Conservation (phyloP, 2,888 invertebrate species). For the Trissolcus japonicus region DNA sequence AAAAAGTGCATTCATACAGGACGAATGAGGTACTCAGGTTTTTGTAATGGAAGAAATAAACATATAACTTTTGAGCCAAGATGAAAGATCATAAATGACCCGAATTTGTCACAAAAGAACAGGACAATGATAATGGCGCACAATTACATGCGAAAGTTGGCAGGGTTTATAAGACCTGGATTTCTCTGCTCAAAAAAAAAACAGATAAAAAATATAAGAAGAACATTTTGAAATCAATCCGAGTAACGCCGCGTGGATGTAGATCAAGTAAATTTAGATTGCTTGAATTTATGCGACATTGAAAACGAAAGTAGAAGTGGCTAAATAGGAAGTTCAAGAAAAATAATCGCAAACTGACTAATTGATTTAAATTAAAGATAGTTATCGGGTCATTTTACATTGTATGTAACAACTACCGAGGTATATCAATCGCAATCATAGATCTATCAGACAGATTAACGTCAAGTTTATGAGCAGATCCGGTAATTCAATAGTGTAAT, state of each 20-base stretch:
- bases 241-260: neutral
- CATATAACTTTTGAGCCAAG: neutral
- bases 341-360: neutral
- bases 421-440: too few relatives aligned
- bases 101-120: slow-evolving; percentile 5
- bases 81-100: slow-evolving; percentile 1
- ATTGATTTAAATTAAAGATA: neutral
- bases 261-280: neutral
- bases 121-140: slow-evolving; percentile 6
- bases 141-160: slow-evolving; percentile 12
- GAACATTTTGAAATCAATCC: slow-evolving; percentile 14
- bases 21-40: neutral
- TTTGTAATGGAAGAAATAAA: slow-evolving; percentile 6
- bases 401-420: too few relatives aligned
- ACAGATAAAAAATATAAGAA: neutral
- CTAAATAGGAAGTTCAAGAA: neutral
- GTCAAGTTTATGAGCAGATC: too few relatives aligned
- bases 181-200: slow-evolving; percentile 5
- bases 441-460: too few relatives aligned
- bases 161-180: slow-evolving; percentile 7
- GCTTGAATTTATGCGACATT: neutral
- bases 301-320: neutral
- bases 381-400: too few relatives aligned
- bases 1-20: neutral
- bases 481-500: too few relatives aligned